Percentiles rank a stretch among this genome's conserved stretches.
phyloP scores from a whole-genome alignment of 1,140 invertebrate species.

The Drosophila elegans region DNA sequence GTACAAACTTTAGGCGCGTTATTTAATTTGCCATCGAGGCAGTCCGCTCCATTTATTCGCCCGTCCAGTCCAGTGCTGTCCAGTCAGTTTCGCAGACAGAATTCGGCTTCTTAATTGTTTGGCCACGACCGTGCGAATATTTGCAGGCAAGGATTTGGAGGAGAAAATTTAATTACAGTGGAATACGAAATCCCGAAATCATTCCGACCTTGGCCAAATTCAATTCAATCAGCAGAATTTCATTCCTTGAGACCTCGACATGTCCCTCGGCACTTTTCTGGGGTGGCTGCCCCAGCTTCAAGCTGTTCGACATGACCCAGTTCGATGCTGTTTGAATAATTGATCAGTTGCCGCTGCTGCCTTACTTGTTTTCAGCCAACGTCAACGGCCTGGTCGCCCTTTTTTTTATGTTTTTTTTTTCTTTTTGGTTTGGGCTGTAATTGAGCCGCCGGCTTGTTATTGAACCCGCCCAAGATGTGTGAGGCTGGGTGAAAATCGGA shows the following conservation, averaged over 20 bases:
- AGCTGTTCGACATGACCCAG: slow-evolving; percentile 75
- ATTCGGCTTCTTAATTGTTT: slow-evolving; percentile 40
- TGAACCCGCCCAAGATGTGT: slow-evolving; percentile 39
- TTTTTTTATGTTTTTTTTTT: neutral
- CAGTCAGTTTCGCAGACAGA: slow-evolving; percentile 4
- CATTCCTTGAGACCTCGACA: slow-evolving; percentile 25
- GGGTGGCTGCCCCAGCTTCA: slow-evolving; percentile 25
- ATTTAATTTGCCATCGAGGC: slow-evolving; percentile 82
- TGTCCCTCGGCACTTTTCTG: slow-evolving; percentile 36
- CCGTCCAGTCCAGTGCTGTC: slow-evolving; percentile 37
- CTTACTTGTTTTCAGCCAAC: slow-evolving; percentile 35
- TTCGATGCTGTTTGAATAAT: slow-evolving; percentile 78
- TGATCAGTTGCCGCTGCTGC: slow-evolving; percentile 66
- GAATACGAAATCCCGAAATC: slow-evolving; percentile 54
- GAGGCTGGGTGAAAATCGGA: slow-evolving; percentile 26
- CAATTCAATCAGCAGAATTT: slow-evolving; percentile 70
- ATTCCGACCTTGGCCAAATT: slow-evolving; percentile 72
- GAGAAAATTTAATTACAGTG: slow-evolving; percentile 66
- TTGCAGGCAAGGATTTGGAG: slow-evolving; percentile 34
- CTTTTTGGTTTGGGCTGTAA: slow-evolving; percentile 29
- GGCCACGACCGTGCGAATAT: slow-evolving; percentile 26
- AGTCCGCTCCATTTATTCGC: slow-evolving; percentile 77
- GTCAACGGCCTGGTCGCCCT: slow-evolving; percentile 28
- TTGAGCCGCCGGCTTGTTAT: slow-evolving; percentile 46
- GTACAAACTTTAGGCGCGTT: slow-evolving; percentile 82